Evolutionary conservation across 2,888 invertebrate species (phyloP).

Genomic region (Eristalis intricaria): DNA sequence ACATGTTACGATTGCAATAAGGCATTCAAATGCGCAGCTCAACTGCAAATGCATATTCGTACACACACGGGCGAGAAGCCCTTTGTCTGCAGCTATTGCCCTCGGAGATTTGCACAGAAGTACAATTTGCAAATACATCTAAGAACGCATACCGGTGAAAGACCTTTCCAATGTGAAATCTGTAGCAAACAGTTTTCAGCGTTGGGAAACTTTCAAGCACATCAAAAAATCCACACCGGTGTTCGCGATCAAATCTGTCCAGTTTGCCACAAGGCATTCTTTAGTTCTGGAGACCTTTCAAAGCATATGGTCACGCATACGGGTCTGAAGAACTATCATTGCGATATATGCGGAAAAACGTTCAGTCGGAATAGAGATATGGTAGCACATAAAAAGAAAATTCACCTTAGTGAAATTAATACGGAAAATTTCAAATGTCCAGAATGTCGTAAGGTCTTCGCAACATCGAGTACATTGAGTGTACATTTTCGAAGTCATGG

Average conservation of each 20-base stretch:
- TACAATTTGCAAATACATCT: conserved; percentile 85
- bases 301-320: conserved; percentile 85
- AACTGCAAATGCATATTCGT: conserved; percentile 84
- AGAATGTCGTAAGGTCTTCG: conserved; percentile 80
- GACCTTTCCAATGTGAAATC: conserved; percentile 85
- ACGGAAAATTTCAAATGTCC: conserved; percentile 79
- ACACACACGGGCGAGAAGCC: conserved; percentile 85
- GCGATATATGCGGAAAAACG: conserved; percentile 83
- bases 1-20: conserved; percentile 84
- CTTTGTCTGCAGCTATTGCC: conserved; percentile 83
- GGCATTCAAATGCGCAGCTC: conserved; percentile 84
- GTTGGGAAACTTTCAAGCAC: conserved; percentile 85
- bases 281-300: conserved; percentile 84
- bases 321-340: conserved; percentile 84
- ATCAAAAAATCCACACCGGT: conserved; percentile 85
- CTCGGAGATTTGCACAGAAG: conserved; percentile 84
- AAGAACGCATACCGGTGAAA: conserved; percentile 83
- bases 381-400: conserved; percentile 81
- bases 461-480: conserved; percentile 78
- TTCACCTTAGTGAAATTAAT: conserved; percentile 77
- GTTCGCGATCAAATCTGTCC: conserved; percentile 84
- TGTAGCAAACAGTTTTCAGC: conserved; percentile 85
- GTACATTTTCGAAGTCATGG: conserved; percentile 80
- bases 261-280: conserved; percentile 84
- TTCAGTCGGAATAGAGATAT: conserved; percentile 84